Evolutionary conservation across 2,888 invertebrate genomes (phyloP).

Genomic region (Nudaria mundana): DNA sequence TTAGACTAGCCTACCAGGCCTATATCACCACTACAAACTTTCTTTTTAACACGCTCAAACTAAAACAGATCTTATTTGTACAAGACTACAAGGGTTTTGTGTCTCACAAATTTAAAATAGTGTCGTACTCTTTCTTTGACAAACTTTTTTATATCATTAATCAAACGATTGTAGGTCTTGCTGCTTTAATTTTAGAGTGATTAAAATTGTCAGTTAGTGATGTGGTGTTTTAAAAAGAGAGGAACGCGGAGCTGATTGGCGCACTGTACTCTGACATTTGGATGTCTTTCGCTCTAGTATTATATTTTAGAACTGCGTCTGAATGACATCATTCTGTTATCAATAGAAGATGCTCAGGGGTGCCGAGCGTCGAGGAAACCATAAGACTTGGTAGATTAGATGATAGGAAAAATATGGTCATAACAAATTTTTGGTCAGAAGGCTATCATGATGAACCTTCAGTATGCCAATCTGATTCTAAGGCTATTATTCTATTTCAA

Average conservation of each 20-base stretch:
- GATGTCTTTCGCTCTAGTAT: slow-evolving; percentile 44
- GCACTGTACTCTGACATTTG: slow-evolving; percentile 65
- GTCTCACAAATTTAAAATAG: slow-evolving; percentile 35
- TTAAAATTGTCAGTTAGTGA: slow-evolving; percentile 22
- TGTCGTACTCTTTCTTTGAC: slow-evolving; percentile 44
- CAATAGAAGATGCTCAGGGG: slow-evolving; percentile 21
- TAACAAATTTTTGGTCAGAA: too few relatives aligned
- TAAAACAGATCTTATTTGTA: slow-evolving; percentile 54
- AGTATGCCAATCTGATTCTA: too few relatives aligned
- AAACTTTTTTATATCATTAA: slow-evolving; percentile 39
- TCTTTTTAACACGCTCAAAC: slow-evolving; percentile 50
- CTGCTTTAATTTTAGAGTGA: slow-evolving; percentile 32
- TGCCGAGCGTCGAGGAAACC: too few relatives aligned
- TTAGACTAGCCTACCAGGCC: slow-evolving; percentile 68
- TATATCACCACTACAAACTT: slow-evolving; percentile 52
- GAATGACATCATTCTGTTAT: slow-evolving; percentile 41
- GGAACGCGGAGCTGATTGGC: slow-evolving; percentile 61
- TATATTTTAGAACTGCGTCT: slow-evolving; percentile 38
- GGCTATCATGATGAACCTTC: too few relatives aligned
- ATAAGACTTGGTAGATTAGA: too few relatives aligned
- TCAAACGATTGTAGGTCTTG: slow-evolving; percentile 49
- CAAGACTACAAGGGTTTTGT: slow-evolving; percentile 36
- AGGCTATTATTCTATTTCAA: too few relatives aligned
- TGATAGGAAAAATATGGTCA: too few relatives aligned
- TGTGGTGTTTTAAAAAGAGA: slow-evolving; percentile 39